A percentile compares a stretch with the other conserved stretches of the same genome.
These are phyloP conservation scores for Pseudomyrmex gracilis DNA, from an alignment of 1,140 invertebrate species.

Conservation along the genomic window DNA sequence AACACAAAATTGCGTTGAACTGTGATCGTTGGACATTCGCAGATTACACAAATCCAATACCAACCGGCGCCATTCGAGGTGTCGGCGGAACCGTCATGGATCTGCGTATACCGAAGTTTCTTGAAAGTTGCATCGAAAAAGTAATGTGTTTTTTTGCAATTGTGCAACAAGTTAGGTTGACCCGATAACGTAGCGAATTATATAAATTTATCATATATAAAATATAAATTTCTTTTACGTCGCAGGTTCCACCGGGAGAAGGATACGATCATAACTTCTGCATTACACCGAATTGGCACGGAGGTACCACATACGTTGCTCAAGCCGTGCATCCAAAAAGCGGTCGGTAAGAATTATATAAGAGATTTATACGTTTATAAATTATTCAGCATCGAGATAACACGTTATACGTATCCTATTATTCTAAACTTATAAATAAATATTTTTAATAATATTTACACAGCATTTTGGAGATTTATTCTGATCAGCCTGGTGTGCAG, in stretches of 20 bases:
- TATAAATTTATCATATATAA: background rate
- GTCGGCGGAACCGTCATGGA: conserved; percentile 88
- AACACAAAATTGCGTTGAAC: conserved; percentile 91
- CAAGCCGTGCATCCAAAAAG: conserved; percentile 88
- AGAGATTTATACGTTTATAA: conserved; percentile 5
- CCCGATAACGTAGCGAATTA: background rate
- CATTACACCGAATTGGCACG: conserved; percentile 77
- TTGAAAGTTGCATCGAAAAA: conserved; percentile 83
- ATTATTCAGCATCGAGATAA: background rate
- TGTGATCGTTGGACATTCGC: conserved; percentile 91
- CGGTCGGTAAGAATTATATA: conserved; percentile 84
- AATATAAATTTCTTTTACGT: background rate
- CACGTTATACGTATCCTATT: no score
- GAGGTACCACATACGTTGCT: conserved; percentile 72
- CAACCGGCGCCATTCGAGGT: conserved; percentile 89
- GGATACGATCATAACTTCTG: conserved; percentile 90
- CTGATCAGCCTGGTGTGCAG: conserved; percentile 94
- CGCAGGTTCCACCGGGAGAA: conserved; percentile 77
- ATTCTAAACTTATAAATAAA: conserved; percentile 18
- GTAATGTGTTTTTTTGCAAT: conserved; percentile 52
- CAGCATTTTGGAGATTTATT: conserved; percentile 90
- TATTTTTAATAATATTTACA: no score
- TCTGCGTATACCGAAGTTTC: conserved; percentile 84
- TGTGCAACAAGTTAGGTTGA: background rate
- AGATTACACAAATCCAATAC: conserved; percentile 88